Evolutionary conservation across 2,888 invertebrate genomes (phyloP).

Genomic region (Tribolium freemani): DNA sequence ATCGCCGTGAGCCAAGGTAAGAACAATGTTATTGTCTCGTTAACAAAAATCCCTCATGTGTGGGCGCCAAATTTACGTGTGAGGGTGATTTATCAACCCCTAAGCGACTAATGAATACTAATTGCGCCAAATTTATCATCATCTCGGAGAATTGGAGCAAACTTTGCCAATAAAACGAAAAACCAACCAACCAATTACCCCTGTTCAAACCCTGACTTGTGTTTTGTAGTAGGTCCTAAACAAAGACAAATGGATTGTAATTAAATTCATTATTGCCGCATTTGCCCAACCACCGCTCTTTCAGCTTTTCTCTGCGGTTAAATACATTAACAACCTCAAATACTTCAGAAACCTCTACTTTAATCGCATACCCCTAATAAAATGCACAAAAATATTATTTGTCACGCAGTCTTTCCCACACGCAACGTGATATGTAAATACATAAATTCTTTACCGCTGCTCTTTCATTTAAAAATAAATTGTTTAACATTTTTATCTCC

Average conservation of each 20-base stretch:
- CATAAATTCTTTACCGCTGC: not conserved
- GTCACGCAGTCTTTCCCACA: not conserved
- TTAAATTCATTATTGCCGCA: conserved; percentile 8
- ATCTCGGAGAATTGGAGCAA: not conserved
- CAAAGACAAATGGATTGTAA: conserved; percentile 25
- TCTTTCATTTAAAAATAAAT: not conserved
- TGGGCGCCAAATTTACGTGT: not conserved
- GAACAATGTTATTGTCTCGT: conserved; percentile 18
- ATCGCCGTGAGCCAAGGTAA: conserved; percentile 33
- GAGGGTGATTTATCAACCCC: conserved; percentile 19
- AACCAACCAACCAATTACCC: conserved; percentile 17
- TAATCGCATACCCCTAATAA: too few relatives aligned
- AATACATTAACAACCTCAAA: too few relatives aligned
- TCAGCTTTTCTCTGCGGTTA: too few relatives aligned
- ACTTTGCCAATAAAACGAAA: conserved; percentile 17
- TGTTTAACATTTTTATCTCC: not conserved
- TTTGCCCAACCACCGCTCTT: not conserved
- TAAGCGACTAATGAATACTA: conserved; percentile 20
- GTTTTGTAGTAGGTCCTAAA: conserved; percentile 24
- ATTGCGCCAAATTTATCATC: conserved; percentile 14
- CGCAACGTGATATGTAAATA: not conserved
- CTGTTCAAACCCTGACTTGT: conserved; percentile 28
- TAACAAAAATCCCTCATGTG: not conserved
- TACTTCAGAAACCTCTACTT: too few relatives aligned
- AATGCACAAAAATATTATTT: not conserved